These are phyloP conservation scores for Lymantria dispar DNA, from an alignment of 2,888 invertebrate genomes.

Conservation along the genomic window DNA sequence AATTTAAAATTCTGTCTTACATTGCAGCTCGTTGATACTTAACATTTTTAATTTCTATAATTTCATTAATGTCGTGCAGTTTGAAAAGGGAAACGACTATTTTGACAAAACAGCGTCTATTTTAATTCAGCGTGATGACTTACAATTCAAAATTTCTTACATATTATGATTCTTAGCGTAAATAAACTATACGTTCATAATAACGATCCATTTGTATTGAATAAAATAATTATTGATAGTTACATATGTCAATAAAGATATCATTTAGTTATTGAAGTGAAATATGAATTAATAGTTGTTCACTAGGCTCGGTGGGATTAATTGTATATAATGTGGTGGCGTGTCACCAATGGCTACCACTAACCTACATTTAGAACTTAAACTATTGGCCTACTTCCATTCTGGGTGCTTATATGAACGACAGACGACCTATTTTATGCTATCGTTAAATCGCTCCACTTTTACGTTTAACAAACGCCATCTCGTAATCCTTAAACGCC, in stretches of 20 bases:
- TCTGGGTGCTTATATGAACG: conserved; percentile 54
- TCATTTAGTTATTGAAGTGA: conserved; percentile 16
- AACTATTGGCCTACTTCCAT: conserved; percentile 65
- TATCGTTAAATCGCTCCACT: conserved; percentile 75
- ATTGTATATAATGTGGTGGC: conserved; percentile 48
- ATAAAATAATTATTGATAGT: too few species aligned
- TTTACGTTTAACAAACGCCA: conserved; percentile 46
- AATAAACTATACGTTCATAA: too few species aligned
- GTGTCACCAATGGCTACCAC: conserved; percentile 32
- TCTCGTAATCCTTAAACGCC: conserved; percentile 41
- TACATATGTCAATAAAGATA: conserved; percentile 15
- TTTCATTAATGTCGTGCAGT: too few species aligned
- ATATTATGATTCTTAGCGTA: too few species aligned
- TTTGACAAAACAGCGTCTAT: too few species aligned
- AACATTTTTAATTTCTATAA: too few species aligned
- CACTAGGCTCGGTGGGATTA: conserved; percentile 28
- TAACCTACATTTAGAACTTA: conserved; percentile 71
- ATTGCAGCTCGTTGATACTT: too few species aligned
- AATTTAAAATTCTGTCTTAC: too few species aligned
- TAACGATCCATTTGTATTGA: too few species aligned
- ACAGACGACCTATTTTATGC: conserved; percentile 66
- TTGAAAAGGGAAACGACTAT: too few species aligned
- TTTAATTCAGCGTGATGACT: too few species aligned
- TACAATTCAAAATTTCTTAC: too few species aligned
- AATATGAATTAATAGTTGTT: conserved; percentile 10